phyloP scores from a whole-genome alignment of 2,113 vertebrate genomes.

The Dipodomys spectabilis region DNA sequence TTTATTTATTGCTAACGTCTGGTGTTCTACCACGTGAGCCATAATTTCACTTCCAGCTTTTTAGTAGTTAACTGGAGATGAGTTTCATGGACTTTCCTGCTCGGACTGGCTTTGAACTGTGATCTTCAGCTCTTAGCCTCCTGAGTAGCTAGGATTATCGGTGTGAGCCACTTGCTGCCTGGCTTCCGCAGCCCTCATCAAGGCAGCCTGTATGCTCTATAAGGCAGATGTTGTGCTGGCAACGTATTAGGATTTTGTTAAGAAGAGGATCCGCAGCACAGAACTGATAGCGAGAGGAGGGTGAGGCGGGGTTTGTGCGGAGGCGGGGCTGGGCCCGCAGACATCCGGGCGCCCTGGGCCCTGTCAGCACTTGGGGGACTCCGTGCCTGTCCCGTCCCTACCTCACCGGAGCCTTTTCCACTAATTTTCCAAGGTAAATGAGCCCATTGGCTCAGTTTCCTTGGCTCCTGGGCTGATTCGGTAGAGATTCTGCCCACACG shows the following conservation, averaged over 20 bases:
- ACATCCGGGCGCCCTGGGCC: neutral
- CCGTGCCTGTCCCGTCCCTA: neutral
- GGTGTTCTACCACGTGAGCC: too few relatives aligned
- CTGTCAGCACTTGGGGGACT: too few relatives aligned
- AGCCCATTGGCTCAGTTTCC: neutral
- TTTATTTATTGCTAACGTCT: too few relatives aligned
- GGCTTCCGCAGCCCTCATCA: too few relatives aligned
- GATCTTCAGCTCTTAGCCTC: too few relatives aligned
- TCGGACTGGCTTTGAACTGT: too few relatives aligned
- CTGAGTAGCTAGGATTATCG: too few relatives aligned
- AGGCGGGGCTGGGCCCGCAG: neutral
- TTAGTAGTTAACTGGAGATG: too few relatives aligned
- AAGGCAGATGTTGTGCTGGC: accelerated
- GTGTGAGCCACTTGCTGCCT: too few relatives aligned
- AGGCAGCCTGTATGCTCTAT: neutral
- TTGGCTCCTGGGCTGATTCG: neutral
- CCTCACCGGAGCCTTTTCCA: accelerated
- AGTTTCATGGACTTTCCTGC: too few relatives aligned
- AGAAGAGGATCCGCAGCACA: neutral
- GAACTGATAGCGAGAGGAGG: neutral
- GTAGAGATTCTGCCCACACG: neutral
- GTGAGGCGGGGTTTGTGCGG: accelerated
- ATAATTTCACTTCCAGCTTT: too few relatives aligned
- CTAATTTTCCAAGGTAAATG: too few relatives aligned
- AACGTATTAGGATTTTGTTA: neutral